These are phyloP conservation scores for Cataglyphis albicans DNA, from an alignment of 2,888 invertebrate species.

Conservation along the genomic window DNA sequence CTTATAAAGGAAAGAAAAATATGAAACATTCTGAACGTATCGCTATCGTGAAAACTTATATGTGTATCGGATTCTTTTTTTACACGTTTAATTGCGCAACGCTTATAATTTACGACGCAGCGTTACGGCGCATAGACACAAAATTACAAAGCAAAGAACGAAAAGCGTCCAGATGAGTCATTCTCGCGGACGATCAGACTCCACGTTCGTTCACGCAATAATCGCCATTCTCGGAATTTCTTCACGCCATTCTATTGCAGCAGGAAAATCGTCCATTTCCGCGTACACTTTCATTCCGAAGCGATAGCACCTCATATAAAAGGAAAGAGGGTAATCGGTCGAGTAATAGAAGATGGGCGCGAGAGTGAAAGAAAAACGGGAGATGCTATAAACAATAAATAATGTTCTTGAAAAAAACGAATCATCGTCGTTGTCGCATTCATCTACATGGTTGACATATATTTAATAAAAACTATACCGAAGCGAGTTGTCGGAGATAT, in stretches of 20 bases:
- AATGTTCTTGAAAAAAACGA: conserved; percentile 48
- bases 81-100: conserved; percentile 17
- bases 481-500: conserved; percentile 27
- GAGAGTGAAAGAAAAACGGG: conserved; percentile 15
- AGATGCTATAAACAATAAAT: conserved; percentile 34
- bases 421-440: conserved; percentile 45
- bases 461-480: conserved; percentile 2
- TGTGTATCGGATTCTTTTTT: not conserved
- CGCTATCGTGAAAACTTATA: conserved; percentile 5
- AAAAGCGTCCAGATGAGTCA: conserved; percentile 9
- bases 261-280: conserved; percentile 56
- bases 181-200: not conserved
- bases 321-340: conserved; percentile 25
- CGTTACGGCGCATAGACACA: conserved; percentile 6
- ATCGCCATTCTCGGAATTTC: conserved; percentile 34
- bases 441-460: conserved; percentile 9
- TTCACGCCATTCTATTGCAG: conserved; percentile 44
- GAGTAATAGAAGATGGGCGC: conserved; percentile 4
- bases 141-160: conserved; percentile 17
- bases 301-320: conserved; percentile 48
- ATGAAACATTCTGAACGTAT: conserved; percentile 20
- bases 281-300: conserved; percentile 49
- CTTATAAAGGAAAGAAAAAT: conserved; percentile 45
- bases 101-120: not conserved
- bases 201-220: conserved; percentile 12